Conservation (phyloP, 2,888 invertebrate genomes). For the Biston stratarius region DNA sequence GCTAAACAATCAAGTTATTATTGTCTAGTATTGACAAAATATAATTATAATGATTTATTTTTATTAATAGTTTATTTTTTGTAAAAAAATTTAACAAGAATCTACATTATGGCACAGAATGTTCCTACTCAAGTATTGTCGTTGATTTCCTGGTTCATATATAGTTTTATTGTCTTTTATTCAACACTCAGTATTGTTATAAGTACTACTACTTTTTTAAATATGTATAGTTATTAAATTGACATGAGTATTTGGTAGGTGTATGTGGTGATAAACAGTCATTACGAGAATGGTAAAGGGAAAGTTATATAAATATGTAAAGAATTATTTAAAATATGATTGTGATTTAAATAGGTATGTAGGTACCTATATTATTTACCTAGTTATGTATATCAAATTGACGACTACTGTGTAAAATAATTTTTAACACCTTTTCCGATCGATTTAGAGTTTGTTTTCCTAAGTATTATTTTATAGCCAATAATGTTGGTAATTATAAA, state of each 20-base stretch:
- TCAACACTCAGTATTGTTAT: not conserved
- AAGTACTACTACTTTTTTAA: not conserved
- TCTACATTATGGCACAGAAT: not conserved
- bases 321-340: too few species aligned
- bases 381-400: slow-evolving; percentile 19
- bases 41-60: slow-evolving; percentile 58
- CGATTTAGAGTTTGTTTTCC: not conserved
- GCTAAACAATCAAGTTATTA: slow-evolving; percentile 60
- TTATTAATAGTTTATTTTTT: not conserved
- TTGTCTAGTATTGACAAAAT: slow-evolving; percentile 57
- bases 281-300: too few species aligned
- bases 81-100: not conserved
- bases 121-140: not conserved
- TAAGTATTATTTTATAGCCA: not conserved
- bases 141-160: not conserved
- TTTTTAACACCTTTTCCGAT: not conserved
- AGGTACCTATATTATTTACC: not conserved
- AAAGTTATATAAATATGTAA: too few species aligned
- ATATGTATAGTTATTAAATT: too few species aligned
- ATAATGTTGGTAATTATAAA: not conserved
- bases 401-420: slow-evolving; percentile 2
- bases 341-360: not conserved
- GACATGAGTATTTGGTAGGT: too few species aligned
- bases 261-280: too few species aligned
- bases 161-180: slow-evolving; percentile 6